Base-by-base conservation (phyloP, 2,797 vertebrate genomes). In the Florisuga fusca region DNA sequence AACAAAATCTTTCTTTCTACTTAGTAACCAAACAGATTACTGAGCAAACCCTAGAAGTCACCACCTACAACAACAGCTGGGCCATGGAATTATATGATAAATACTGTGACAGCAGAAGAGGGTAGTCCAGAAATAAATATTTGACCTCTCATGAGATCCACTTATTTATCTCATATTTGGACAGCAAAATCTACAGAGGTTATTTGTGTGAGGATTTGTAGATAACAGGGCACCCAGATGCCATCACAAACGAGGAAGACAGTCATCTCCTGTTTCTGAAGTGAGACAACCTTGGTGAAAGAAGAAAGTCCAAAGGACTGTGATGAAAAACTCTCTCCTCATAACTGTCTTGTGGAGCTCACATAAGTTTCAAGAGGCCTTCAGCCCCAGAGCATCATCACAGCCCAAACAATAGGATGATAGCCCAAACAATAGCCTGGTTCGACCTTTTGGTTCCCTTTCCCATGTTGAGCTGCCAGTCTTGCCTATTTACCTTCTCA, bases 271-370 rank as follows among this genome's bases (percentile, higher is more conserved):
- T 45, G 8, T 61, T 71, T 64, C 77, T 86, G 62, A 69, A 73
- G 23, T 9, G 36, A 61, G n/a, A 53, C 21, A 51, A 7, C 8
- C 10, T 29, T 6, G 2, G 1, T 1, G 4, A n/a, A 76, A 55
- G 23, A 12, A 36, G 9, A 25, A 31, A 82, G 22, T 10, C 48
- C 21, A 54, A 41, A 87, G 50, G 38, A 20, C 45, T 43, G 48
- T 16, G 9, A 7, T 69, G 33, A 27, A 61, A 68, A 45, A 23
- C 7, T 12, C 34, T 5, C 26, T 43, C 43, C 29, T 69, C 33
- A 13, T 15, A 38, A 21, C 19, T 31, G 13, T 3, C 6, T 63
- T 55, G 34, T 7, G 2, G 45, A 63, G 3, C 2, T 50, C 18
- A 13, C 71, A 8, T 1, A 38, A 29, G 18, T 27, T 80, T 61